Conservation (phyloP, 2,113 vertebrate species). For the Rhinolophus ferrumequinum region DNA sequence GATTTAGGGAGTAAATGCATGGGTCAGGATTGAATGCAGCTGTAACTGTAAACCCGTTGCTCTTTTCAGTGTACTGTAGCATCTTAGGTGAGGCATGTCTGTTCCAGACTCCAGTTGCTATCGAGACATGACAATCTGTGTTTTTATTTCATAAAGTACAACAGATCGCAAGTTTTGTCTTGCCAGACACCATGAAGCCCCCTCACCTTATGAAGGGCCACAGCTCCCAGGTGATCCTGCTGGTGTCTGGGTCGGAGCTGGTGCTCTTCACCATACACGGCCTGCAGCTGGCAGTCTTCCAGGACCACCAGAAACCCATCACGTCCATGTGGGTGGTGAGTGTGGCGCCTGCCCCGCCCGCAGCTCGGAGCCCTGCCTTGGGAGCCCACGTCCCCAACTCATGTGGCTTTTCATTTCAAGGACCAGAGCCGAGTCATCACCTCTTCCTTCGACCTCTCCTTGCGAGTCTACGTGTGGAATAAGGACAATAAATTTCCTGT, state of each 20-base stretch:
- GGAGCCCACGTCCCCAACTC: background rate
- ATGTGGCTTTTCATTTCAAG: conserved; percentile 67
- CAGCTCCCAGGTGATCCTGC: conserved; percentile 83
- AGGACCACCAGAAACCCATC: conserved; percentile 88
- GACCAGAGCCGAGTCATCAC: conserved; percentile 86
- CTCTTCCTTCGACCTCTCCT: conserved; percentile 87
- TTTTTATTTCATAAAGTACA: conserved; percentile 77
- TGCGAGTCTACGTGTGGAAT: conserved; percentile 84
- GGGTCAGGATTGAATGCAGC: background rate
- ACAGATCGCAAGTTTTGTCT: conserved; percentile 84
- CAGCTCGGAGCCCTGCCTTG: fast-evolving
- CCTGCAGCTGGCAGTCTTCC: conserved; percentile 84
- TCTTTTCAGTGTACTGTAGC: background rate
- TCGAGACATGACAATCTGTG: background rate
- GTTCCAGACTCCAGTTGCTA: background rate
- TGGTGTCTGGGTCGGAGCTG: conserved; percentile 78
- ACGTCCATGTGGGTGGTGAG: conserved; percentile 90
- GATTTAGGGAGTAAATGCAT: background rate
- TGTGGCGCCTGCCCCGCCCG: background rate
- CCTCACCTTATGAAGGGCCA: conserved; percentile 82
- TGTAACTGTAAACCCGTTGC: background rate
- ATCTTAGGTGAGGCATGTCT: background rate
- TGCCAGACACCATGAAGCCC: conserved; percentile 33
- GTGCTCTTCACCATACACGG: conserved; percentile 86
- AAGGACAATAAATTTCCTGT: conserved; percentile 77